Evolutionary conservation across 23 tunicate species (phyloP).

Genomic region (Oikopleura albicans): DNA sequence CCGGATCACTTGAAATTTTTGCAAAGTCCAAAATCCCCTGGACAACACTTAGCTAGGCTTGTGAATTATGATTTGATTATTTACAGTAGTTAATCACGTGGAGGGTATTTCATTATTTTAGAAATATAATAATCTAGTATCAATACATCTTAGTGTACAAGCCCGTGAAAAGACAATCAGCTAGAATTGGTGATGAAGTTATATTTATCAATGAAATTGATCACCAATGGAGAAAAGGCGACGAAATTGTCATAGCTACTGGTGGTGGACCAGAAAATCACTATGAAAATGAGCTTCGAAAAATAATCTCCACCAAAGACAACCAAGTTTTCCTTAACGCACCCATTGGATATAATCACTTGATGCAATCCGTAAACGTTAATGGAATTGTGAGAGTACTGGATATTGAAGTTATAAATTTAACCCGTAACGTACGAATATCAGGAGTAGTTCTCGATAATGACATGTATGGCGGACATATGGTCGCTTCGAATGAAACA

Average conservation of each 20-base stretch:
- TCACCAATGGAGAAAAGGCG: constrained; percentile 39
- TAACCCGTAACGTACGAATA: background rate
- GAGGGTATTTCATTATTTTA: too few species aligned
- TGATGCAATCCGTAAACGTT: background rate
- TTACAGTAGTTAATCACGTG: too few species aligned
- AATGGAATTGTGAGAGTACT: background rate
- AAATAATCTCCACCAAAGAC: background rate
- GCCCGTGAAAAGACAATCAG: too few species aligned
- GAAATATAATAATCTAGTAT: too few species aligned
- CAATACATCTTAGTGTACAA: too few species aligned
- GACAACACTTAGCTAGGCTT: background rate
- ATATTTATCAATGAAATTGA: background rate
- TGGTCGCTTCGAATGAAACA: background rate
- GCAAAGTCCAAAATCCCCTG: background rate
- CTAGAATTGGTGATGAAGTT: background rate
- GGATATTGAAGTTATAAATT: background rate
- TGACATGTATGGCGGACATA: background rate
- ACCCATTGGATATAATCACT: background rate
- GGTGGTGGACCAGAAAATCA: constrained; percentile 28
- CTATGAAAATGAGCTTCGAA: background rate
- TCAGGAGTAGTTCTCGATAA: background rate
- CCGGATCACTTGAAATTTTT: background rate
- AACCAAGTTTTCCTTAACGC: background rate
- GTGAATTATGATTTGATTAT: too few species aligned
- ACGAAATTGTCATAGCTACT: constrained; percentile 56